A percentile compares a stretch with the other conserved stretches of the same genome.
phyloP scores from a whole-genome alignment of 2,113 vertebrate genomes.

The Blennius ocellaris region DNA sequence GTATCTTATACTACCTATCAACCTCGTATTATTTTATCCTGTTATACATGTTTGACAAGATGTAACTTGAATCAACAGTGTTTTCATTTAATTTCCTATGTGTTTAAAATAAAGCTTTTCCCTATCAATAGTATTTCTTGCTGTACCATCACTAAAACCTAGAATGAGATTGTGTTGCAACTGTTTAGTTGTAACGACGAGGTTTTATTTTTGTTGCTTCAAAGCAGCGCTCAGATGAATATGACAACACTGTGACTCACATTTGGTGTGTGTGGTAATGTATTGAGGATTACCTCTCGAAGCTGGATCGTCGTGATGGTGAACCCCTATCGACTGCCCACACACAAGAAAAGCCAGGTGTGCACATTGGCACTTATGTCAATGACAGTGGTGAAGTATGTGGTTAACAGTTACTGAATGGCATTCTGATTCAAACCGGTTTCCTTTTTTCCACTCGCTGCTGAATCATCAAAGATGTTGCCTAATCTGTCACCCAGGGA shows the following conservation, averaged over 20 bases:
- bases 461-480: too few species aligned
- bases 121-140: too few species aligned
- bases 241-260: not conserved
- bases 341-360: slow-evolving; percentile 7
- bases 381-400: not conserved
- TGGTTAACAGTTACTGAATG: too few species aligned
- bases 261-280: not conserved
- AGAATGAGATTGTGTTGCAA: too few species aligned
- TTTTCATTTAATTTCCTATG: not conserved
- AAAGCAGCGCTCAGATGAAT: not conserved
- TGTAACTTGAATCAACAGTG: not conserved
- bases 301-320: not conserved
- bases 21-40: not conserved
- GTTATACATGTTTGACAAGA: not conserved
- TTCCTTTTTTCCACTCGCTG: too few species aligned
- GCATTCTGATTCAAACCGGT: too few species aligned
- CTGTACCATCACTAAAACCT: too few species aligned
- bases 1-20: not conserved
- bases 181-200: too few species aligned
- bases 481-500: too few species aligned
- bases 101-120: too few species aligned
- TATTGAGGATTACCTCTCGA: not conserved
- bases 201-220: too few species aligned
- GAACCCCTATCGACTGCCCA: not conserved
- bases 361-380: not conserved